Evolutionary conservation across 2,797 vertebrate species (phyloP), one percentile per base, ranked within the genome.

Genomic region (Sphenopsis melanotis): DNA sequence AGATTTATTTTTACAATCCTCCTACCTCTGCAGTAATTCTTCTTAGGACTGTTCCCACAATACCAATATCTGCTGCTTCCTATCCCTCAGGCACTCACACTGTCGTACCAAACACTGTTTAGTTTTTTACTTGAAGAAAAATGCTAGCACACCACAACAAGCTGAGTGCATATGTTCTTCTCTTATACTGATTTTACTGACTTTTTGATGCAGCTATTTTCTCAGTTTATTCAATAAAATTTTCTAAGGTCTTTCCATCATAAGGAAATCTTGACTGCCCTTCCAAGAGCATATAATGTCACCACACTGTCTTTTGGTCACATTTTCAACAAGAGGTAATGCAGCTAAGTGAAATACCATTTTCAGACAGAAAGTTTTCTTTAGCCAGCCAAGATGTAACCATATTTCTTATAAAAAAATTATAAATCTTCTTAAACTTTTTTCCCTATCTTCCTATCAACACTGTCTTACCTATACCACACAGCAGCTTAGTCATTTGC

Each of bases 1-100:
- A 78, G 68, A 75, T 88, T 70, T 93, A 74, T 86, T 93, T 95
- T 95, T 91, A 56, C 39, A 83, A 24, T 6, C 76, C 57, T 88
- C 83, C 65, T 61, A 63, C 65, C 15, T 88, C 53, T 81, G 56
- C 42, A 78, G 37, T 41, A 88, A 85, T 41, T 78, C 37, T 91
- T 72, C 66, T 82, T 34, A 78, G 53, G 18, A 21, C 30, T 68
- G 24, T 61, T 89, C 22, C 27, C 57, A 61, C 36, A 81, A 46
- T 14, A 75, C 9, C 22, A 69, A 2, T 55, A 76, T 65, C 36
- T 85, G 15, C 53, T 77, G 49, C 37, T 37, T 93, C 26, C 22
- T 56, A 34, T 50, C 56, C 44, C 20, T 63, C 32, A 66, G 41
- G 49, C 26, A 52, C 9, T 57, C 20, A 21, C 1, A 8, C 16